Evolutionary conservation across 2,888 invertebrate species (phyloP).

Genomic region (Dione vanillae): DNA sequence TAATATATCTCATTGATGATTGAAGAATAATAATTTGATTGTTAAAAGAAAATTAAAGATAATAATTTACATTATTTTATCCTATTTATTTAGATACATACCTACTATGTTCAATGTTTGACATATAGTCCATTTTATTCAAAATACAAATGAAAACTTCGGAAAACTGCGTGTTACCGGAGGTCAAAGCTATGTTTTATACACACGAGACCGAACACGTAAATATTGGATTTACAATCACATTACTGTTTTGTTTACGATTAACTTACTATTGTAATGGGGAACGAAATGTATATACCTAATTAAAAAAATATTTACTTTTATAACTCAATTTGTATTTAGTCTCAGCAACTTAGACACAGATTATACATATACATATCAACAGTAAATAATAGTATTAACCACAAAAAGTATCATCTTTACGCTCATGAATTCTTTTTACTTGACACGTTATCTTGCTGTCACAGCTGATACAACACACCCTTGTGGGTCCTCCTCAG

Average conservation of each 20-base stretch:
- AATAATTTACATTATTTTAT: too few relatives aligned
- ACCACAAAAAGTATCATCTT: conserved; percentile 21
- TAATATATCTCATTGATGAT: not conserved
- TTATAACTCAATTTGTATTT: not conserved
- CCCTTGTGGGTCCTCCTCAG: conserved; percentile 36
- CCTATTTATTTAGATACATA: too few relatives aligned
- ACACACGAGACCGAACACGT: too few relatives aligned
- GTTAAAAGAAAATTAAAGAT: too few relatives aligned
- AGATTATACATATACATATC: not conserved
- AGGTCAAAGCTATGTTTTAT: too few relatives aligned
- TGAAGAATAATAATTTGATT: not conserved
- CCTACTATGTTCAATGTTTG: too few relatives aligned
- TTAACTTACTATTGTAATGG: not conserved
- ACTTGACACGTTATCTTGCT: conserved; percentile 34
- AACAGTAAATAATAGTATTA: conserved; percentile 7
- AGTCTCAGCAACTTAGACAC: too few relatives aligned
- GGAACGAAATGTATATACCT: not conserved
- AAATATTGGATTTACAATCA: too few relatives aligned
- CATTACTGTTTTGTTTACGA: too few relatives aligned
- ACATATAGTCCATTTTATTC: too few relatives aligned
- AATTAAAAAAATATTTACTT: not conserved
- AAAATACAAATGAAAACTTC: too few relatives aligned
- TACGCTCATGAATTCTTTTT: conserved; percentile 28
- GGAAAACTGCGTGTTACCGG: too few relatives aligned
- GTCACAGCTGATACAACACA: conserved; percentile 36